Evolutionary conservation across 2,113 vertebrate genomes (phyloP), one percentile per base, ranked within the genome.

Genomic region (Hucho hucho): DNA sequence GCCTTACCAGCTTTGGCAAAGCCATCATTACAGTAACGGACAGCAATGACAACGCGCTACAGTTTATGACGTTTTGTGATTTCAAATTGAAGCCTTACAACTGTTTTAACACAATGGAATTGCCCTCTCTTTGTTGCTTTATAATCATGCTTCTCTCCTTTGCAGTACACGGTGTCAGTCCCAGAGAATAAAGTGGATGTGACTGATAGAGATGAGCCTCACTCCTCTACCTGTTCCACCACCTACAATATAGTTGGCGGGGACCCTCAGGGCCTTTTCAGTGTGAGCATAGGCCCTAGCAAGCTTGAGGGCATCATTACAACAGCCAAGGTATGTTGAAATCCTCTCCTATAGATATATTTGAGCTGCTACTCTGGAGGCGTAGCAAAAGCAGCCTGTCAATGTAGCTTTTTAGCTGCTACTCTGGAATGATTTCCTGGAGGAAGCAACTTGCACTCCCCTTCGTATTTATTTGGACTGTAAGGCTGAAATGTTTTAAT

Each of bases 231-330:
- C 1, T 99, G 97, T 96, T 74, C 65, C 0, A 92, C 95, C 0
- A 86, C 89, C 20, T 99, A 96, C 81, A 89, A 0, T 3, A 92
- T 99, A 56, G 5, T 91, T 16, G 82, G 69, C 0, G 96, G 95
- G 61, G 92, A 97, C 63, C 83, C 81, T 0, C 73, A 43, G 0
- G 87, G 87, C 0, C 14, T 88, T 3, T 99, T 98, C 5, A 72
- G 4, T 0, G 70, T 98, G 69, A 73, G 47, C 74, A 97, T 97
- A 0, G 93, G 93, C 76, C 77, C 74, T 6, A 84, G 63, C 53
- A 95, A 87, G 72, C 94, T 95, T 0, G 89, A 96, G 0, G 97
- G 96, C 72, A 81, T 96, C 71, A 77, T 99, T 82, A 94, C 79
- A 46, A 96, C 94, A 0, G 80, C 83, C 4, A 95, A 94, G 96